Percentiles rank a stretch among this genome's conserved stretches.
These are phyloP conservation scores for Gadopsis marmoratus DNA, from an alignment of 2,797 vertebrate species.

Conservation along the genomic window DNA sequence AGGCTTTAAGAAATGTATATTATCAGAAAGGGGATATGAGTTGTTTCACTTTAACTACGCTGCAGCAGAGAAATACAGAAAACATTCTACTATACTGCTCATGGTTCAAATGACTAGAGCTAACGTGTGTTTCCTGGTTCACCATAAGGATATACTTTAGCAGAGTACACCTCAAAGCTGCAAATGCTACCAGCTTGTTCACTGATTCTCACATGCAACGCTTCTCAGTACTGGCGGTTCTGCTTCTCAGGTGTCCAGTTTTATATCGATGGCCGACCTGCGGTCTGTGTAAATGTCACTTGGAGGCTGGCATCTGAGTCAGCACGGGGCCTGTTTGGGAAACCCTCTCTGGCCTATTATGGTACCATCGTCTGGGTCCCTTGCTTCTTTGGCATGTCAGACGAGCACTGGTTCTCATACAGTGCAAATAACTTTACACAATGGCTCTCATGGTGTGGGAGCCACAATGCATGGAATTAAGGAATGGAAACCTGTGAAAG, in stretches of 20 bases:
- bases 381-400: slow-evolving; percentile 37
- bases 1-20: not conserved
- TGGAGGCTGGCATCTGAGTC: slow-evolving; percentile 68
- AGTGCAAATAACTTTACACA: not conserved
- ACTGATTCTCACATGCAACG: slow-evolving; percentile 15
- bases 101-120: not conserved
- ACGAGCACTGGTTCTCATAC: slow-evolving; percentile 28
- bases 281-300: slow-evolving; percentile 80
- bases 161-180: not conserved
- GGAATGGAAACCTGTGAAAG: not conserved
- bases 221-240: not conserved
- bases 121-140: not conserved
- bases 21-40: not conserved
- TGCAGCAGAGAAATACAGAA: not conserved
- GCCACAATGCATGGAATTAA: not conserved
- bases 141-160: not conserved
- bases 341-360: slow-evolving; percentile 76
- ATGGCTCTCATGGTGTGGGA: not conserved
- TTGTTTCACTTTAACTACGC: slow-evolving; percentile 1
- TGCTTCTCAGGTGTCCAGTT: slow-evolving; percentile 66
- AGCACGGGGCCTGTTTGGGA: slow-evolving; percentile 73
- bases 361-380: slow-evolving; percentile 51
- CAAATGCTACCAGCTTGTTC: slow-evolving; percentile 29
- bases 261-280: slow-evolving; percentile 55
- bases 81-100: not conserved